Conservation (phyloP, 2,888 invertebrate species). For the Pherbina coryleti region DNA sequence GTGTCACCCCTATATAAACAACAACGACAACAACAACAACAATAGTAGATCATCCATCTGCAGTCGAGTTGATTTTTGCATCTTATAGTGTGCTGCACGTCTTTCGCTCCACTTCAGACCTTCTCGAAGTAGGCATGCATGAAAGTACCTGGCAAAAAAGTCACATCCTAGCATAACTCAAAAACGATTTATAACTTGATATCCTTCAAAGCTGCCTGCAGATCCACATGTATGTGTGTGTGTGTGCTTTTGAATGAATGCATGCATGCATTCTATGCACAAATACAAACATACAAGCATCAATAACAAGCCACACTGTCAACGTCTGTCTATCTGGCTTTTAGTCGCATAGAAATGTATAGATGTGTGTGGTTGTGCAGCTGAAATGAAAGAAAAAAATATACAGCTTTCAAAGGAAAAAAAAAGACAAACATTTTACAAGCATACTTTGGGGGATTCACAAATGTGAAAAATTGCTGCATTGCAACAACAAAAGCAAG, state of each 20-base stretch:
- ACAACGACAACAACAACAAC: background rate
- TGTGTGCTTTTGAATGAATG: slow-evolving; percentile 6
- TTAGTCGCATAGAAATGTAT: background rate
- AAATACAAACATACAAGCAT: slow-evolving; percentile 3
- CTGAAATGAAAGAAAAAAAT: slow-evolving; percentile 26
- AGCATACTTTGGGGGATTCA: slow-evolving; percentile 30
- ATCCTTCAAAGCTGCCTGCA: slow-evolving; percentile 19
- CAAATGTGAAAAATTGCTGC: slow-evolving; percentile 36
- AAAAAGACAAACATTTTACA: slow-evolving; percentile 13
- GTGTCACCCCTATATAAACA: slow-evolving; percentile 21
- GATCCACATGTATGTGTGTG: background rate
- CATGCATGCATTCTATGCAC: slow-evolving; percentile 25
- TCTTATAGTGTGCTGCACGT: background rate
- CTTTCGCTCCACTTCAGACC: background rate
- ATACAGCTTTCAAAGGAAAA: background rate
- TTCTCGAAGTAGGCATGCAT: background rate
- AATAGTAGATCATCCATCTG: slow-evolving; percentile 14
- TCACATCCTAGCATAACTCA: slow-evolving; percentile 14
- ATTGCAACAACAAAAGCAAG: slow-evolving; percentile 28
- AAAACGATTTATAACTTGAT: slow-evolving; percentile 30
- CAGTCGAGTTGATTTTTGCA: slow-evolving; percentile 7
- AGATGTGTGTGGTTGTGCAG: slow-evolving; percentile 8
- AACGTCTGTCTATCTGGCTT: background rate
- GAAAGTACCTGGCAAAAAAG: slow-evolving; percentile 22
- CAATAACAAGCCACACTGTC: slow-evolving; percentile 24